Percentiles rank a stretch among this genome's conserved stretches.
phyloP scores from a whole-genome alignment of 2,113 vertebrate species.

The Planiliza haematocheilus region DNA sequence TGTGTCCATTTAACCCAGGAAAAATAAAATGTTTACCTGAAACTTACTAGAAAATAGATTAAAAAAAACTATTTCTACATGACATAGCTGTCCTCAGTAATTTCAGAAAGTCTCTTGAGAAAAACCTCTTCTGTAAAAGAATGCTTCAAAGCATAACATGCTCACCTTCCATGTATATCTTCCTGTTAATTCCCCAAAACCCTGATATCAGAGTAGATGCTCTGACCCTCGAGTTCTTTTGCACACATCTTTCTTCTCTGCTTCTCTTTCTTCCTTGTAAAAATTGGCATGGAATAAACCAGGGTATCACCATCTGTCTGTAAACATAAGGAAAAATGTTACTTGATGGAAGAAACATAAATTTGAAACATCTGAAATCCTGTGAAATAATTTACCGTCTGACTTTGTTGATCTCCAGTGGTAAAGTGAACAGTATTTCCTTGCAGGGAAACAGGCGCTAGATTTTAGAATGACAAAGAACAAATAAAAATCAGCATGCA shows the following conservation, averaged over 20 bases:
- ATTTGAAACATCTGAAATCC: accelerated
- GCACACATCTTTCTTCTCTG: neutral
- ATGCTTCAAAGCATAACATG: too few species aligned
- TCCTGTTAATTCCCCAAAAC: constrained; percentile 24
- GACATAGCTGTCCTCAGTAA: too few species aligned
- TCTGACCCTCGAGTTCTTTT: neutral
- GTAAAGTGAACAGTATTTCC: neutral
- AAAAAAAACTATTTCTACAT: too few species aligned
- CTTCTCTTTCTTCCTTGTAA: neutral
- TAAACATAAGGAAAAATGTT: neutral
- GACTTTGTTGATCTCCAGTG: neutral
- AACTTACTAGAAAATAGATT: too few species aligned
- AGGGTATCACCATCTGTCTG: neutral
- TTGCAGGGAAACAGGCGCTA: constrained; percentile 8
- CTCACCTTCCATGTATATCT: too few species aligned
- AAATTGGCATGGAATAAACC: constrained; percentile 11
- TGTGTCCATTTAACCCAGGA: too few species aligned
- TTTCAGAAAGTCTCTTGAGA: too few species aligned
- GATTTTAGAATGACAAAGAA: neutral
- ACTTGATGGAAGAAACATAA: neutral
- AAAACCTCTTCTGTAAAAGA: too few species aligned
- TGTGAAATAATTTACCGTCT: neutral
- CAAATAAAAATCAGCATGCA: neutral
- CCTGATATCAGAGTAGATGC: constrained; percentile 29
- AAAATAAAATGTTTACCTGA: too few species aligned